Base-by-base conservation (phyloP, 2,888 invertebrate species). In the Tupiocoris notatus region DNA sequence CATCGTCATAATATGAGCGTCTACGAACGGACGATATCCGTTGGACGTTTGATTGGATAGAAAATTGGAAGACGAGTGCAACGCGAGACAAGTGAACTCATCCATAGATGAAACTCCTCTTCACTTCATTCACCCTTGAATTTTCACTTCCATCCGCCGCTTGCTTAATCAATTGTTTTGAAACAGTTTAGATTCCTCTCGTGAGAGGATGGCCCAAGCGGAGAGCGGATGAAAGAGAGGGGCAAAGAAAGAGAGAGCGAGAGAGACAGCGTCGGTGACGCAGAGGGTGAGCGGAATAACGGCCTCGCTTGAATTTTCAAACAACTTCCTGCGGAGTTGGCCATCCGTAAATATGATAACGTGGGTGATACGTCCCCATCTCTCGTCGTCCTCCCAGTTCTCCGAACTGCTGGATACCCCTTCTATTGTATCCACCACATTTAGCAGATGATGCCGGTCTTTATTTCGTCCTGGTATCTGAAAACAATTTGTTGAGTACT, bases 291-390 rank as follows among this genome's bases (percentile, higher is more conserved):
- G 39, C 20, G 9, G 61, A 20, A 21, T 7, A 21, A 21, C 7
- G 61, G 18, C 1, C 1, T 12, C 21, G 61, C 61, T 61, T 12
- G 21, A 61, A 61, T 9, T 64, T 64, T 23, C 23, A 64, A 64
- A 64, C 23, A 24, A 64, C 24, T 64, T 63, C 64, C 64, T 21
- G 25, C 24, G 6, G 24, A 64, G 23, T 64, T 25, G 25, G 64
- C 23, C 64, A 24, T 21, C 24, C 25, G 64, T 64, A 25, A 64
- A 25, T 64, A 64, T 64, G 64, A 64, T 64, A 64, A 64, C 20
- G 64, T 12, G 39, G 25, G 25, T 64, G 23, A 64, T 64, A 24
- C 20, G n/a, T n/a, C 7, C 64, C 17, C 64, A 39, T 39, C 39
- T 39, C 39, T 39, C 39, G 39, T 39, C 39, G 39, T 39, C 39